phyloP scores from a whole-genome alignment of 2,113 vertebrate genomes.

The Perca fluviatilis region DNA sequence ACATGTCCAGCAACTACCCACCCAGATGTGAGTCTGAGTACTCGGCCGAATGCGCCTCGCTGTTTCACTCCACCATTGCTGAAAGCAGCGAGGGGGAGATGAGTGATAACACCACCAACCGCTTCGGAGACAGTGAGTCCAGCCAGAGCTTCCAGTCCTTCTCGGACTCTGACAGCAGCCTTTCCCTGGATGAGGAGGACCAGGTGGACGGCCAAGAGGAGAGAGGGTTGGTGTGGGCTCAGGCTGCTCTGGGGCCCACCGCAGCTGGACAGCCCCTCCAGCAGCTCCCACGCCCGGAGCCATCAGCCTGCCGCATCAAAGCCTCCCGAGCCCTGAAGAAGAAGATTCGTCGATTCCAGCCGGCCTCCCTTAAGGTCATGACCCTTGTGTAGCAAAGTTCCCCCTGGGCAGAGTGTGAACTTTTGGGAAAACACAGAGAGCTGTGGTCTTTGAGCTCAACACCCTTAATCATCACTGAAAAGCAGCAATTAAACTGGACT shows the following conservation, averaged over 20 bases:
- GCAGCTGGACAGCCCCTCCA: constrained; percentile 68
- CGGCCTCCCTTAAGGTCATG: constrained; percentile 94
- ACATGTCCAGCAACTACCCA: constrained; percentile 54
- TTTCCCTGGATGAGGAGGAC: constrained; percentile 79
- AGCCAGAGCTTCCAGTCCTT: constrained; percentile 84
- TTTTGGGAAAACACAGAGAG: constrained; percentile 30
- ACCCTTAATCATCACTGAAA: constrained; percentile 30
- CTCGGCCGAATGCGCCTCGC: constrained; percentile 87
- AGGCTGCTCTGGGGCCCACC: constrained; percentile 75
- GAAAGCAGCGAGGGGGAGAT: constrained; percentile 91
- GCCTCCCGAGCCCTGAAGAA: constrained; percentile 95
- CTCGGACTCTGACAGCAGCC: constrained; percentile 80
- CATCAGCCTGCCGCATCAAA: constrained; percentile 92
- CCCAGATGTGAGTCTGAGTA: constrained; percentile 88
- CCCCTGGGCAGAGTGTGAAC: constrained; percentile 34
- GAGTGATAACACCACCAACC: constrained; percentile 90
- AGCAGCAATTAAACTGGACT: constrained; percentile 24
- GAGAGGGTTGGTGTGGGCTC: constrained; percentile 85
- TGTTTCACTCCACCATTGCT: constrained; percentile 89
- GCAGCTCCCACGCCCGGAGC: constrained; percentile 81
- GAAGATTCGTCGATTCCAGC: constrained; percentile 95
- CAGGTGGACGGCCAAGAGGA: constrained; percentile 79
- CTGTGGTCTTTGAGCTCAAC: constrained; percentile 36
- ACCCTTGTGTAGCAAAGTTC: constrained; percentile 89
- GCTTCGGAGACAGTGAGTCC: constrained; percentile 92